These are phyloP conservation scores for Epirrita christyi DNA, from an alignment of 2,888 invertebrate genomes.

Conservation along the genomic window DNA sequence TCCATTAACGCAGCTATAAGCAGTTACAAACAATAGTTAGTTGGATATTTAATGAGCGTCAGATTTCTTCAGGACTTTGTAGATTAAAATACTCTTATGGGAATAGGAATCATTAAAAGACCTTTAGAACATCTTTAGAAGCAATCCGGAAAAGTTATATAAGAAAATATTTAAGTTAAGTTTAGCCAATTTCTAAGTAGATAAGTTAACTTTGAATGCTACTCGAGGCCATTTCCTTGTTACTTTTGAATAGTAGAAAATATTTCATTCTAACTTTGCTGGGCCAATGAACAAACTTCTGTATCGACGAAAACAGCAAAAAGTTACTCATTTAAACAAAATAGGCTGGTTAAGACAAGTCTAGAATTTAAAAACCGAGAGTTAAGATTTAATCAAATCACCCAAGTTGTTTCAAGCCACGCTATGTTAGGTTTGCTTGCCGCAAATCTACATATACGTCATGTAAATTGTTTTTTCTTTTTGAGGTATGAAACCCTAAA, in stretches of 20 bases:
- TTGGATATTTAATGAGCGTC: too few relatives aligned
- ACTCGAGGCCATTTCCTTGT: background rate
- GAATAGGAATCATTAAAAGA: background rate
- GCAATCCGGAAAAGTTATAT: background rate
- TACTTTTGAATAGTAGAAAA: background rate
- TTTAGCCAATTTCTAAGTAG: background rate
- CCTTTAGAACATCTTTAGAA: background rate
- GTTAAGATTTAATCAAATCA: too few relatives aligned
- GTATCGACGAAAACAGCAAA: constrained; percentile 3
- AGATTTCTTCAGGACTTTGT: background rate
- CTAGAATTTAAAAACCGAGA: too few relatives aligned
- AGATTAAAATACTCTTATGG: background rate
- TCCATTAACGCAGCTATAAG: too few relatives aligned
- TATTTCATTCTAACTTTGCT: background rate
- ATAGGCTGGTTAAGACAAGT: constrained; percentile 4
- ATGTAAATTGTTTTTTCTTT: too few relatives aligned
- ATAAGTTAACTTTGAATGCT: background rate
- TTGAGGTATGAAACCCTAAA: background rate
- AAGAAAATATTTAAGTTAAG: background rate
- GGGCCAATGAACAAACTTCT: background rate
- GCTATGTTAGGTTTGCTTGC: too few relatives aligned
- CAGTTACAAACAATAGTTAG: too few relatives aligned
- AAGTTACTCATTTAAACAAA: constrained; percentile 20
- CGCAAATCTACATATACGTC: too few relatives aligned
- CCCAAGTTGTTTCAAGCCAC: too few relatives aligned